Evolutionary conservation across 2,797 vertebrate genomes (phyloP).

Genomic region (Liasis olivaceus): DNA sequence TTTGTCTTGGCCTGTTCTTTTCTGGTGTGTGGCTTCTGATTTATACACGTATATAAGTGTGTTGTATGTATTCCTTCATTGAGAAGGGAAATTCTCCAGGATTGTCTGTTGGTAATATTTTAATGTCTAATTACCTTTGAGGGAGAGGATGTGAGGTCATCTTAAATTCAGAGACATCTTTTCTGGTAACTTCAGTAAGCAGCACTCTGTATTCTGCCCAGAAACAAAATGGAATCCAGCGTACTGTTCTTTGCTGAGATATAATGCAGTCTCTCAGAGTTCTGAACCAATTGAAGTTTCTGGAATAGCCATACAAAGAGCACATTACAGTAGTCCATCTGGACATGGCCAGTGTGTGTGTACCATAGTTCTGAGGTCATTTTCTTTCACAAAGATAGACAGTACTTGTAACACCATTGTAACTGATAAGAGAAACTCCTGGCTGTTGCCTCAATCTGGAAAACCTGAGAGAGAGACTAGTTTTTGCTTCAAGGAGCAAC

Average conservation of each 20-base stretch:
- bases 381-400: not conserved
- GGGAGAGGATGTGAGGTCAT: not conserved
- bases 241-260: not conserved
- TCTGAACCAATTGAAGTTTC: not conserved
- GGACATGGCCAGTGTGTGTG: not conserved
- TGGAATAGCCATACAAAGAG: not conserved
- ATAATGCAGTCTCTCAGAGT: not conserved
- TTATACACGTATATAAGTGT: not conserved
- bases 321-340: not conserved
- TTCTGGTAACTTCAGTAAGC: not conserved
- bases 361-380: not conserved
- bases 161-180: not conserved
- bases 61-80: not conserved
- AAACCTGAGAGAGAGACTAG: not conserved
- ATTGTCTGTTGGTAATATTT: not conserved
- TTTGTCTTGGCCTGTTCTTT: not conserved
- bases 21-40: not conserved
- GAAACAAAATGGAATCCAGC: not conserved
- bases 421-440: not conserved
- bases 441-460: not conserved
- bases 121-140: not conserved
- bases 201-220: not conserved
- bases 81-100: not conserved
- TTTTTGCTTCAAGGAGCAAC: not conserved
- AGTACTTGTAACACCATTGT: not conserved